phyloP scores from a whole-genome alignment of 2,797 vertebrate species.

The Molossus molossus region DNA sequence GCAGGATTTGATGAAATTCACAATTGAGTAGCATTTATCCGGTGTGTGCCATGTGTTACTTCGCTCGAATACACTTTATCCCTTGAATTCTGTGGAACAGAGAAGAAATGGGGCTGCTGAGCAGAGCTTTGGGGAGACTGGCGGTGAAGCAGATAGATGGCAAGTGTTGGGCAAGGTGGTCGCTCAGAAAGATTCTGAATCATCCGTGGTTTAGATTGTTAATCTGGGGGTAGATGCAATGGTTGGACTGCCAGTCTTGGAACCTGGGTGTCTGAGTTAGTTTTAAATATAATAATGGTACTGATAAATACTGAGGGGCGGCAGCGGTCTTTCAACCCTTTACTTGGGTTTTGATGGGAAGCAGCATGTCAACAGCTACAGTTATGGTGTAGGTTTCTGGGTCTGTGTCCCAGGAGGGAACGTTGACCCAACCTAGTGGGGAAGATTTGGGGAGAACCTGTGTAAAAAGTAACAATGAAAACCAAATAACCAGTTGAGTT shows the following conservation, averaged over 20 bases:
- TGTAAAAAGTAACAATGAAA: background rate
- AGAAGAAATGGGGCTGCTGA: background rate
- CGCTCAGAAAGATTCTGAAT: background rate
- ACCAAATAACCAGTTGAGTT: constrained; percentile 6
- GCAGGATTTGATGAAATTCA: constrained; percentile 9
- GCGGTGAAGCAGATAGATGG: background rate
- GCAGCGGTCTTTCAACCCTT: background rate
- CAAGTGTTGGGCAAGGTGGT: background rate
- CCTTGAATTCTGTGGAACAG: background rate
- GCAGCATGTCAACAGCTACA: background rate
- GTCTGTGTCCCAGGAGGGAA: background rate
- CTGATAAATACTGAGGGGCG: background rate
- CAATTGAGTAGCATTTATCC: background rate
- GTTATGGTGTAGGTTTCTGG: background rate
- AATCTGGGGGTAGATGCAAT: background rate
- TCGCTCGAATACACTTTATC: background rate
- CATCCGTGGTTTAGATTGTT: background rate
- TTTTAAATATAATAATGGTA: background rate
- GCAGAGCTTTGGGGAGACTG: background rate
- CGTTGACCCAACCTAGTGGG: background rate
- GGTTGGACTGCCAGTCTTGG: background rate
- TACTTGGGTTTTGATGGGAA: background rate
- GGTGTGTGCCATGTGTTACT: background rate
- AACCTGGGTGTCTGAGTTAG: background rate
- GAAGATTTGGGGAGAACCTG: background rate